Conservation (phyloP, 2,888 invertebrate genomes). For the Chesias legatella region DNA sequence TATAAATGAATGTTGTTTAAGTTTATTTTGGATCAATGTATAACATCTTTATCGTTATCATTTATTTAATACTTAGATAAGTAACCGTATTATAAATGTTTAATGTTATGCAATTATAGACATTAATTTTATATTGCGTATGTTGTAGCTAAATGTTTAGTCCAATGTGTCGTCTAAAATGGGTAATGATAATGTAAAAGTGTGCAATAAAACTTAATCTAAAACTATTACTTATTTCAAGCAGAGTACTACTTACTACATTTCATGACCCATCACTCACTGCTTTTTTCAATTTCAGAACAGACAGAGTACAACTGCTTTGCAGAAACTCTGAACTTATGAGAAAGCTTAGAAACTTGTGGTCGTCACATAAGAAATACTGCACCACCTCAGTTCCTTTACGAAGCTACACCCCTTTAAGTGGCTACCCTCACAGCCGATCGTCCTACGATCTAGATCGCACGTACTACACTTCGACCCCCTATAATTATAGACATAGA, state of each 20-base stretch:
- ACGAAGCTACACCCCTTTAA: constrained; percentile 64
- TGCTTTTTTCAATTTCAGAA: constrained; percentile 74
- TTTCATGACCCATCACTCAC: constrained; percentile 30
- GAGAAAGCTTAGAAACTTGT: constrained; percentile 81
- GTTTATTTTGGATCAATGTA: too few species aligned
- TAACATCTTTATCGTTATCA: too few species aligned
- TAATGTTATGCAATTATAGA: constrained; percentile 23
- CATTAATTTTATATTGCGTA: constrained; percentile 21
- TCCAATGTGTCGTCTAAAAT: constrained; percentile 34
- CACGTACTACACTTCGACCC: constrained; percentile 67
- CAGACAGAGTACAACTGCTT: constrained; percentile 80
- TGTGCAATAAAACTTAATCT: constrained; percentile 50
- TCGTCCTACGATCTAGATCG: constrained; percentile 69
- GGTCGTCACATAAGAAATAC: constrained; percentile 82
- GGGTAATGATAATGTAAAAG: constrained; percentile 55
- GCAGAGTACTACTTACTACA: constrained; percentile 17
- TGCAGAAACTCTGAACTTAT: constrained; percentile 82
- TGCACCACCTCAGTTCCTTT: constrained; percentile 66
- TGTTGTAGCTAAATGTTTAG: constrained; percentile 7
- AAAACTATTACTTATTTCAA: constrained; percentile 17
- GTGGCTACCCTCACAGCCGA: constrained; percentile 70
- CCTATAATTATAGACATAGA: constrained; percentile 65
- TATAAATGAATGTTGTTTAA: constrained; percentile 19
- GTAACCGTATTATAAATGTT: too few species aligned
- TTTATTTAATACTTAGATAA: too few species aligned